Percentiles rank a stretch among this genome's conserved stretches.
Conservation (phyloP, 2,888 invertebrate species). For the Malacosoma neustria region DNA sequence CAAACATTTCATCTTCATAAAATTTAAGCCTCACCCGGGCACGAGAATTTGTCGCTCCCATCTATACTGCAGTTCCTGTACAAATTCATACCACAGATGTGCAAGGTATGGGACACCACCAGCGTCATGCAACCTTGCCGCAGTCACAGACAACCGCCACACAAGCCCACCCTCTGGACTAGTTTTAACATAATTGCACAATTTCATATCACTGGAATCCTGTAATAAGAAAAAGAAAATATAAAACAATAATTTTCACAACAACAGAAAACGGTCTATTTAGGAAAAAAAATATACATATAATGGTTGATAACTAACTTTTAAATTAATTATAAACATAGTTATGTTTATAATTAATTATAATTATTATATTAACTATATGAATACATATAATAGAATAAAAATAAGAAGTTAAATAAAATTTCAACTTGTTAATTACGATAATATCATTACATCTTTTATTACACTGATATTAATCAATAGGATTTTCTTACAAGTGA, state of each 20-base stretch:
- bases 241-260: constrained; percentile 7
- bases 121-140: constrained; percentile 82
- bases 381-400: too few species aligned
- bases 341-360: too few species aligned
- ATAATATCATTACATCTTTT: too few species aligned
- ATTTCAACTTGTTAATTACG: too few species aligned
- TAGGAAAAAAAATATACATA: too few species aligned
- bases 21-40: constrained; percentile 94
- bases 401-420: too few species aligned
- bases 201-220: constrained; percentile 54
- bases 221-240: constrained; percentile 31
- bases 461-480: too few species aligned
- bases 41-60: constrained; percentile 88
- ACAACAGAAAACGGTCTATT: constrained; percentile 9
- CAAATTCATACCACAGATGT: constrained; percentile 95
- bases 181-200: constrained; percentile 81
- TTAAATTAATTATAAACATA: too few species aligned
- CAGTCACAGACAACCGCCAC: constrained; percentile 85
- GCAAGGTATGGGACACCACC: constrained; percentile 87
- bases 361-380: too few species aligned
- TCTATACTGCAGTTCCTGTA: constrained; percentile 90
- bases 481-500: too few species aligned
- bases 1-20: too few species aligned
- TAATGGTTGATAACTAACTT: too few species aligned
- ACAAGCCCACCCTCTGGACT: constrained; percentile 86